phyloP scores from a whole-genome alignment of 2,888 invertebrate genomes.

The Limnephilus lunatus region DNA sequence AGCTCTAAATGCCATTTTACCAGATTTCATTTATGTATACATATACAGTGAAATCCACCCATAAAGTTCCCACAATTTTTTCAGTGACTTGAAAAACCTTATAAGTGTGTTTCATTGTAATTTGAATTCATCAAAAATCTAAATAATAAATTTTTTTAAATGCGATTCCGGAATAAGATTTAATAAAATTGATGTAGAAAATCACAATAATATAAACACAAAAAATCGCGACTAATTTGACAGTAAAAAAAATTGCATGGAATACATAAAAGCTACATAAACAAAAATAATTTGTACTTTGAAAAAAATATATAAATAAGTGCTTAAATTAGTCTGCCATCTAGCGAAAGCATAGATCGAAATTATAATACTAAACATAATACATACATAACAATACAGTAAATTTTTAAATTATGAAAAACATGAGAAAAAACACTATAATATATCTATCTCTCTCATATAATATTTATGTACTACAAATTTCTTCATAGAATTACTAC shows the following conservation, averaged over 20 bases:
- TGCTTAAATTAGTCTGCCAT: not conserved
- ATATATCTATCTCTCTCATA: not conserved
- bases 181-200: not conserved
- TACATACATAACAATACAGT: not conserved
- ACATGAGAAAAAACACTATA: not conserved
- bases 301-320: not conserved
- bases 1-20: not conserved
- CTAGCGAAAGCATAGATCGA: not conserved
- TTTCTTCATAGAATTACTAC: not conserved
- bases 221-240: not conserved
- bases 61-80: too few species aligned
- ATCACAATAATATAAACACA: not conserved
- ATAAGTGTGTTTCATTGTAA: too few species aligned
- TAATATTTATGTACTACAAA: not conserved
- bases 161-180: not conserved
- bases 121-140: not conserved
- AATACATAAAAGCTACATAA: not conserved
- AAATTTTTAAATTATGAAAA: not conserved
- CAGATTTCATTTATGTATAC: not conserved
- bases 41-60: too few species aligned
- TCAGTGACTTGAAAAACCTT: too few species aligned
- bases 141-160: not conserved
- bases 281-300: not conserved
- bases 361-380: not conserved
- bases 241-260: not conserved